Conservation (phyloP, 1,140 invertebrate genomes). For the Trichonephila clavata region DNA sequence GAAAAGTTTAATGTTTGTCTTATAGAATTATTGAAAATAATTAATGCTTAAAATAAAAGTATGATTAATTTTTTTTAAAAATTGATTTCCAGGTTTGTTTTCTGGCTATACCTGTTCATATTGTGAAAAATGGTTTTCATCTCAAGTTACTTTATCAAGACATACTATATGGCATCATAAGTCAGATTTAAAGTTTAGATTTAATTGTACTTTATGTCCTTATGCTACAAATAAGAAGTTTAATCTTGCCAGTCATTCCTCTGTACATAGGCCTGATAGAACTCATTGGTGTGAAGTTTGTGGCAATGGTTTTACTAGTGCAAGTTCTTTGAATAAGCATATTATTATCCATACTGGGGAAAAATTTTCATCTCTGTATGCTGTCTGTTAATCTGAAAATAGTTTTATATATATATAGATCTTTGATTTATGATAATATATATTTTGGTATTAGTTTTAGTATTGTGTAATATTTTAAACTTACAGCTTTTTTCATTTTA, state of each 20-base stretch:
- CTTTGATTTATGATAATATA: no score
- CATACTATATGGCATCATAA: constrained; percentile 65
- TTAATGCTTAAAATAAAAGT: no score
- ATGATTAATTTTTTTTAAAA: no score
- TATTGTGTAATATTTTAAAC: no score
- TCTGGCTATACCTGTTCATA: constrained; percentile 8
- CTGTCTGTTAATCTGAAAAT: neutral
- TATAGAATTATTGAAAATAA: no score
- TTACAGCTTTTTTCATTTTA: no score
- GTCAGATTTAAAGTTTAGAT: neutral
- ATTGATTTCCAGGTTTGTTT: neutral
- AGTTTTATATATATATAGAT: no score
- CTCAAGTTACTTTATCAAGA: constrained; percentile 32
- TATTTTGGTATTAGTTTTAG: no score
- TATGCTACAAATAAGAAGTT: constrained; percentile 52
- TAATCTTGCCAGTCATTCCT: constrained; percentile 35
- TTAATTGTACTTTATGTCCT: constrained; percentile 42
- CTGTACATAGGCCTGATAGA: constrained; percentile 36
- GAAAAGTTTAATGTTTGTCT: no score
- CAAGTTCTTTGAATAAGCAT: constrained; percentile 48
- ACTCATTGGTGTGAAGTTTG: constrained; percentile 23
- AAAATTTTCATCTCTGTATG: neutral
- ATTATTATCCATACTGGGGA: constrained; percentile 61
- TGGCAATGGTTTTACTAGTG: constrained; percentile 53
- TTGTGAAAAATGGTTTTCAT: constrained; percentile 52